Percentiles rank a stretch among this genome's conserved stretches.
These are phyloP conservation scores for Microtus montanus DNA, from an alignment of 2,113 vertebrate species.

Conservation along the genomic window DNA sequence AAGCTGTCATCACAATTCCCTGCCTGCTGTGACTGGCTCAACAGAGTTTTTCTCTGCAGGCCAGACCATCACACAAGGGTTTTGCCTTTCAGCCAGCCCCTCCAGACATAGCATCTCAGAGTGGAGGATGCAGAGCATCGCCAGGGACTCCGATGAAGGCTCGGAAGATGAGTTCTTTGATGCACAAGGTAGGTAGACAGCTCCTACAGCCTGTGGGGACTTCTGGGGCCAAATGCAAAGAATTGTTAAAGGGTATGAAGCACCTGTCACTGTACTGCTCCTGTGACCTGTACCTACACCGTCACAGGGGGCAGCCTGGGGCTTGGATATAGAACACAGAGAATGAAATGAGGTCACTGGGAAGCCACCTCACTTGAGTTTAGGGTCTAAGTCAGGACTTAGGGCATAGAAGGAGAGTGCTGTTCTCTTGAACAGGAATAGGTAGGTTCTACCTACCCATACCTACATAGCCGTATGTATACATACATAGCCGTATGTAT, in stretches of 20 bases:
- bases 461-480: background rate
- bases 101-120: constrained; percentile 95
- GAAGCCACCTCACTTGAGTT: background rate
- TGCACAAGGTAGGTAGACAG: constrained; percentile 89
- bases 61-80: background rate
- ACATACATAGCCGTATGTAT: background rate
- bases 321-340: rapidly evolving
- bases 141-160: constrained; percentile 95
- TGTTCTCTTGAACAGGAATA: background rate
- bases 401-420: background rate
- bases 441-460: background rate
- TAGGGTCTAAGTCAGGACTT: background rate
- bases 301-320: too few species aligned
- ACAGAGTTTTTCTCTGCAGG: background rate
- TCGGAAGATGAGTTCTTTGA: constrained; percentile 99
- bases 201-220: background rate
- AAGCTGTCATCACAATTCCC: background rate
- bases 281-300: background rate
- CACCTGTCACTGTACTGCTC: too few species aligned
- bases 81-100: constrained; percentile 90
- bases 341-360: too few species aligned
- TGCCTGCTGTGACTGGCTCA: rapidly evolving
- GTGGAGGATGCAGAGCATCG: constrained; percentile 99
- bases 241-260: background rate
- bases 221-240: background rate